Base-by-base conservation (phyloP, 2,113 vertebrate genomes). In the Psettodes erumei region DNA sequence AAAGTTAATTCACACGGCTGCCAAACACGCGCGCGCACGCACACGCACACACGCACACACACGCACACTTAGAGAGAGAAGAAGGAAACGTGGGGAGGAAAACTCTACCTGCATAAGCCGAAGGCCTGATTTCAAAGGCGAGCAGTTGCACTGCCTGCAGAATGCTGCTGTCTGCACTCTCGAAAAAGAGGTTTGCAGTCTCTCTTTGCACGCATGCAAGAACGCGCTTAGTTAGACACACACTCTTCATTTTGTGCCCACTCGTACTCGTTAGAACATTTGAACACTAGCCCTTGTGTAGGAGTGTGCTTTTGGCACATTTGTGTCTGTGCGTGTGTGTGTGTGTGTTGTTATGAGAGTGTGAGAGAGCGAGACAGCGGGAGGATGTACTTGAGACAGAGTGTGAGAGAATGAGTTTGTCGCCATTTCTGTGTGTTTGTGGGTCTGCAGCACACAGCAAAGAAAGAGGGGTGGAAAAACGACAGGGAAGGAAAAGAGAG, bases 331-430 rank as follows among this genome's bases (percentile, higher is more conserved):
- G 54, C 21, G 54, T 54, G 66, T 54, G 35, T 63, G 65, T 72
- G 76, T 64, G 43, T 58, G 35, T 51, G 38, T 48, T 60, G 56
- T 72, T 81, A 48, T 74, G 38, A 67, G 58, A 58, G 77, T 83
- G 84, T 21, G 54, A 79, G 73, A 60, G 79, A 76, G 71, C 67
- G 70, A 90, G 84, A 89, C 83, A 64, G 82, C 71, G 5, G 63
- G 81, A 91, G 76, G 85, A 92, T 87, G 84, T 90, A 81, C 86
- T 85, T 75, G 86, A 90, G 85, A 89, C 62, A 4, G 65, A 77
- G 60, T 56, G 74, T 21, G 69, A 79, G 81, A 84, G 83, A 83
- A 74, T 58, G 70, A 66, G 66, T 82, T 79, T 56, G 70, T 71
- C 11, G 5, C 59, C 25, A 15, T 63, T 59, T 62, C 38, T 15